Evolutionary conservation across 2,113 vertebrate genomes (phyloP).

Genomic region (Scomber scombrus): DNA sequence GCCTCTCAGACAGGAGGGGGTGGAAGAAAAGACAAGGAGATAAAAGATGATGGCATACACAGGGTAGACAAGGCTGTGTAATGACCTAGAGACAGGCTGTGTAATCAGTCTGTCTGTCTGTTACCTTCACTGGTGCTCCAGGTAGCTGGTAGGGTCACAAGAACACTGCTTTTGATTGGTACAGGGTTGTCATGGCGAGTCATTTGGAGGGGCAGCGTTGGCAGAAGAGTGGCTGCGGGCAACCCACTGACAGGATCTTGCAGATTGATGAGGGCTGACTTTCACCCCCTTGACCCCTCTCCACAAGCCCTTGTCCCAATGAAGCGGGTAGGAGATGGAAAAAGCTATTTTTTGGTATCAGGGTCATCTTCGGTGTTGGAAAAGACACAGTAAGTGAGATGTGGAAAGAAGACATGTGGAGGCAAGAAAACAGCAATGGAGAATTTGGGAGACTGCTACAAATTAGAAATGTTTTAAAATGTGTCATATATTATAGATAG

Average conservation of each 20-base stretch:
- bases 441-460: background rate
- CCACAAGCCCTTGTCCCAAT: constrained; percentile 47
- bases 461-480: background rate
- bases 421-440: background rate
- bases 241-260: constrained; percentile 62
- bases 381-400: constrained; percentile 43
- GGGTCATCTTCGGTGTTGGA: constrained; percentile 35
- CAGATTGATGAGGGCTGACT: constrained; percentile 70
- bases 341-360: constrained; percentile 63
- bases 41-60: constrained; percentile 40
- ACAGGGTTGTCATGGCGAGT: constrained; percentile 59
- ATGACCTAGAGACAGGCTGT: constrained; percentile 58
- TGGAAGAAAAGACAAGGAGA: constrained; percentile 32
- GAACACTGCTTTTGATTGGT: constrained; percentile 71
- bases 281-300: constrained; percentile 59
- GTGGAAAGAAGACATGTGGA: background rate
- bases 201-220: constrained; percentile 57
- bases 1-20: background rate
- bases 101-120: constrained; percentile 64
- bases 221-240: constrained; percentile 52
- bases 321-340: constrained; percentile 31
- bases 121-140: constrained; percentile 37
- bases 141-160: constrained; percentile 62
- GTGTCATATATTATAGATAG: background rate
- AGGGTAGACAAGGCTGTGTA: constrained; percentile 58